Evolutionary conservation across 2,797 vertebrate genomes (phyloP), one percentile per base, ranked within the genome.

Genomic region (Lacerta bilineata): DNA sequence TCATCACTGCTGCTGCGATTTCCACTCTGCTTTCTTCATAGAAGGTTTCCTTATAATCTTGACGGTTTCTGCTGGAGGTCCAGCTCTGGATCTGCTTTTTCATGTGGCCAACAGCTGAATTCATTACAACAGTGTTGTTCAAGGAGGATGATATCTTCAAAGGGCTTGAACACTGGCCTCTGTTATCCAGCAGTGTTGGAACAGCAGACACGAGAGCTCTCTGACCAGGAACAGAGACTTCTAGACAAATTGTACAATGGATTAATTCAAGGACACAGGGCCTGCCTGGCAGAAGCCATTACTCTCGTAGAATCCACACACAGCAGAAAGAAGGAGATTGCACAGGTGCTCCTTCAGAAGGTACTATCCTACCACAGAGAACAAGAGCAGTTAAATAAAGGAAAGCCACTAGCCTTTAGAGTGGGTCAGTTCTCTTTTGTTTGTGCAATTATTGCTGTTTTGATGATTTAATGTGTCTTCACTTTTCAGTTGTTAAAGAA

Each of bases 251-350:
- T 99, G 88, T 98, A 98, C 59, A 91, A 84, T 1, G 99, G 99
- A 39, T 96, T 99, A 81, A 94, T 98, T 71, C 95, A 95, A 66
- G 98, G 98, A 8, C 98, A 98, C 2, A 97, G 99, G 88, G 98
- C 99, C 3, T 98, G 97, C 91, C 96, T 99, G 90, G 99, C 99
- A 0, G 98, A 99, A 97, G 98, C 98, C 80, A 99, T 99, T 95
- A 99, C 99, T 0, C 96, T 99, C 66, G 95, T 98, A 93, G 99
- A 99, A 95, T 99, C 98, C 6, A 97, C 98, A 95, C 98, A 99
- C 88, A 96, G 94, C 68, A 97, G 98, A 93, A 99, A 99, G 93
- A 99, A 98, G 88, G 97, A 98, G 91, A 92, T 99, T 91, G 98
- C 99, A 1, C 98, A 99, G 95, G 97, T 98, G 89, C 97, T 99